Conservation (phyloP, 2,113 vertebrate genomes). For the Centropus unirufus region DNA sequence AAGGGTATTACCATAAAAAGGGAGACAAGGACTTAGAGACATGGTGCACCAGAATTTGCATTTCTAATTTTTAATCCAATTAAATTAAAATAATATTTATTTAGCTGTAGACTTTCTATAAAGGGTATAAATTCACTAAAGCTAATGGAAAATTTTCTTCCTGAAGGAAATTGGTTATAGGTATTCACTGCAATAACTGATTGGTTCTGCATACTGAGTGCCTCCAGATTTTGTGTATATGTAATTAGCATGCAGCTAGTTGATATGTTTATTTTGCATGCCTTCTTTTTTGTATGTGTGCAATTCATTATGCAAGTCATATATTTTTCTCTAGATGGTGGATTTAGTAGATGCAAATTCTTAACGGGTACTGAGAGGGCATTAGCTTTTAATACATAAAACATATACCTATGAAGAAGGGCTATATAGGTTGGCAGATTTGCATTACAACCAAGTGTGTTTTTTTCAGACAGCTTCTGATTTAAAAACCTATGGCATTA, state of each 20-base stretch:
- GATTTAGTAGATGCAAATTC: conserved; percentile 44
- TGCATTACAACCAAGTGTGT: background rate
- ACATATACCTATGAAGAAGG: conserved; percentile 33
- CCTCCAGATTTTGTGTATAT: conserved; percentile 47
- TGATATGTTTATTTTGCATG: conserved; percentile 70
- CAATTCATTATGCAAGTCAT: conserved; percentile 44
- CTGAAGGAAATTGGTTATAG: conserved; percentile 66
- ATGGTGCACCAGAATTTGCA: conserved; percentile 76
- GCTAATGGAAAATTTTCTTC: conserved; percentile 57
- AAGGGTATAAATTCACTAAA: conserved; percentile 62
- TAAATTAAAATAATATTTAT: conserved; percentile 82
- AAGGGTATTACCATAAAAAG: conserved; percentile 85
- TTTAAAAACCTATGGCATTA: background rate
- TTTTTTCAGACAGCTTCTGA: background rate
- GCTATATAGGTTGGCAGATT: background rate
- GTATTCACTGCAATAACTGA: conserved; percentile 56
- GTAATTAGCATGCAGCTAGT: conserved; percentile 55
- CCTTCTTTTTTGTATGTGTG: background rate
- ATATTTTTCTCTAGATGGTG: conserved; percentile 41
- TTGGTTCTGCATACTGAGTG: conserved; percentile 56
- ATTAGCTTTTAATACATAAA: conserved; percentile 39
- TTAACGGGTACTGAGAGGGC: conserved; percentile 19
- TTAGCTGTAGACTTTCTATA: conserved; percentile 71
- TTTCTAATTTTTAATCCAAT: conserved; percentile 84
- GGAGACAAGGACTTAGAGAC: conserved; percentile 74